Evolutionary conservation across 2,797 vertebrate genomes (phyloP).

Genomic region (Eurystomus glaucurus): DNA sequence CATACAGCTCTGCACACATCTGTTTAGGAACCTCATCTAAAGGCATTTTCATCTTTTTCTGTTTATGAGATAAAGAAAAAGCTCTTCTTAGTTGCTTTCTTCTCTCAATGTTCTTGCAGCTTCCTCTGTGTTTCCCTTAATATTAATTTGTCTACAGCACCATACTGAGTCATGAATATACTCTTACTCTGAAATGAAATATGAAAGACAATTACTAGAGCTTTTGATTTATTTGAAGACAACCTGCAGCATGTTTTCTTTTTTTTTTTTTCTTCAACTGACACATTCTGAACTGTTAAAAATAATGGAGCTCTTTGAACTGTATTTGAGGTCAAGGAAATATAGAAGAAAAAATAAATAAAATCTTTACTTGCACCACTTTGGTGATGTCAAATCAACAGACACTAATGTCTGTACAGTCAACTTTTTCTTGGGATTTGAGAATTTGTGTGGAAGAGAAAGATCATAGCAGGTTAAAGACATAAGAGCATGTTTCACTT

Average conservation of each 20-base stretch:
- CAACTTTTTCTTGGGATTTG: background rate
- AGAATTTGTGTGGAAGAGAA: background rate
- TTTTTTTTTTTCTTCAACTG: background rate
- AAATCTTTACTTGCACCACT: background rate
- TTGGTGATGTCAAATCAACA: background rate
- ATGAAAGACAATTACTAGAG: constrained; percentile 15
- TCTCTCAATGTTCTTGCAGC: background rate
- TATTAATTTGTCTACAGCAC: constrained; percentile 50
- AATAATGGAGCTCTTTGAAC: constrained; percentile 39
- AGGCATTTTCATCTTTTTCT: constrained; percentile 38
- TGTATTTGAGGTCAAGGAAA: constrained; percentile 8
- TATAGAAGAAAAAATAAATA: background rate
- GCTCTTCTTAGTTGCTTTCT: constrained; percentile 9
- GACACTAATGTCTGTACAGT: background rate
- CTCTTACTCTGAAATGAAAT: constrained; percentile 41
- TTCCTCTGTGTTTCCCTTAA: constrained; percentile 12
- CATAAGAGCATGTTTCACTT: background rate
- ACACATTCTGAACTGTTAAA: background rate
- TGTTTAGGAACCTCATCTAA: constrained; percentile 53
- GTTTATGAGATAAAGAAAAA: constrained; percentile 49
- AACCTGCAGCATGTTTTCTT: background rate
- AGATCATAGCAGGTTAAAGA: background rate
- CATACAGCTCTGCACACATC: constrained; percentile 9
- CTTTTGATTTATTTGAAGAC: constrained; percentile 51
- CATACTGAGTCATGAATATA: constrained; percentile 4